Conservation (phyloP, 2,888 invertebrate genomes). For the Ceramica pisi region DNA sequence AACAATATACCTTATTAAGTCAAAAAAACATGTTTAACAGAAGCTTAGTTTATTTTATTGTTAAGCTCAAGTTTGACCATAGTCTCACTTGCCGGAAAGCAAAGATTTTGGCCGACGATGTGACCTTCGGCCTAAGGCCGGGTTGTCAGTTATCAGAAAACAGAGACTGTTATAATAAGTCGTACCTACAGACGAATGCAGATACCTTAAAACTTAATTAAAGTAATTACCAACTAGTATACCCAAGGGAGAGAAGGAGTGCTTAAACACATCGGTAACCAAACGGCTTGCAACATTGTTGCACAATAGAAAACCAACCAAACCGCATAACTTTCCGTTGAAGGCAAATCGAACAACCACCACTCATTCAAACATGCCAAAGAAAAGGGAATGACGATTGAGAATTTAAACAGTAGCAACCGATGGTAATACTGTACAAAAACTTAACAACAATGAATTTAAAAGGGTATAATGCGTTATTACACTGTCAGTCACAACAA, state of each 20-base stretch:
- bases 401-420: constrained; percentile 56
- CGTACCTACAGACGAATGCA: background rate
- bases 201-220: no score
- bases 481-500: constrained; percentile 61
- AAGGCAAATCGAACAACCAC: constrained; percentile 21
- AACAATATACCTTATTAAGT: no score
- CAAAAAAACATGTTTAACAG: no score
- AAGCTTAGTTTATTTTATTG: no score
- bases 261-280: background rate
- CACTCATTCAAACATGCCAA: constrained; percentile 40
- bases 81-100: background rate
- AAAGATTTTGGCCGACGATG: no score
- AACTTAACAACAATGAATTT: constrained; percentile 57
- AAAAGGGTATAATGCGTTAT: constrained; percentile 59
- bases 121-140: no score
- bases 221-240: constrained; percentile 2
- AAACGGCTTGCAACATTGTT: constrained; percentile 20
- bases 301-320: constrained; percentile 16
- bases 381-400: constrained; percentile 48
- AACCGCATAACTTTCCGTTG: constrained; percentile 37
- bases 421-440: constrained; percentile 50
- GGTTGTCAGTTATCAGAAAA: no score
- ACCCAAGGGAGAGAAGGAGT: background rate
- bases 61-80: no score
- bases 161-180: no score